Base-by-base conservation (phyloP, 2,888 invertebrate genomes). In the Steinernema carpocapsae region DNA sequence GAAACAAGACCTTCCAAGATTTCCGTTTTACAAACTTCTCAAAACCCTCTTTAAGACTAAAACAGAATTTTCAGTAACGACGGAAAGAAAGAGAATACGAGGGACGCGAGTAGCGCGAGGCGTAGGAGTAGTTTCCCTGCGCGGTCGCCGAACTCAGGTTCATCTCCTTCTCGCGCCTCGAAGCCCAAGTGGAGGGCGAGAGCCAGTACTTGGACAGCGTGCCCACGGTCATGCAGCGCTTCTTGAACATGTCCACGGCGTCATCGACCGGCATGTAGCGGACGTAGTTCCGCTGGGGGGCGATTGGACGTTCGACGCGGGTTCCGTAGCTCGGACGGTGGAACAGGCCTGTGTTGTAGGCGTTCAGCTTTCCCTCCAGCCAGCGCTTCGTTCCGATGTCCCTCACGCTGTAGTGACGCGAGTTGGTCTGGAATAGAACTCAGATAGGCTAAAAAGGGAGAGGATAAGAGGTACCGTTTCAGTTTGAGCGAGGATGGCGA, bases 181-280 rank as follows among this genome's bases (percentile, higher is more conserved):
- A 79, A 7, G 81, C 79, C 79, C 83, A 83, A 2, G 86, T 85
- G 45, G 85, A 82, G 17, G 86, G 86, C 4, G 80, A 80, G 43
- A 86, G 83, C 86, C 86, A 86, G 76, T 86, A 86, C 83, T 87
- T 87, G 14, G 83, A 84, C 4, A 87, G 77, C 12, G 85, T 85
- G 71, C 84, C 82, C 24, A 83, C 85, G 48, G 87, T 87, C 87
- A 87, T 86, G 76, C 82, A 86, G 72, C 83, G 75, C 75, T 87
- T 87, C 76, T 86, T 87, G 80, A 84, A 87, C 84, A 87, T 81
- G 73, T 85, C 84, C 45, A 87, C 79, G 14, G 87, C 87, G 72
- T 87, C 87, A 51, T 87, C 86, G 37, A 84, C 81, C 24, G 84
- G 83, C 86, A 87, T 87, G 77, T 86, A 86, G 75, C 84, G 79